Evolutionary conservation across 2,797 vertebrate species (phyloP), one percentile per base, ranked within the genome.

Genomic region (Salmo trutta): DNA sequence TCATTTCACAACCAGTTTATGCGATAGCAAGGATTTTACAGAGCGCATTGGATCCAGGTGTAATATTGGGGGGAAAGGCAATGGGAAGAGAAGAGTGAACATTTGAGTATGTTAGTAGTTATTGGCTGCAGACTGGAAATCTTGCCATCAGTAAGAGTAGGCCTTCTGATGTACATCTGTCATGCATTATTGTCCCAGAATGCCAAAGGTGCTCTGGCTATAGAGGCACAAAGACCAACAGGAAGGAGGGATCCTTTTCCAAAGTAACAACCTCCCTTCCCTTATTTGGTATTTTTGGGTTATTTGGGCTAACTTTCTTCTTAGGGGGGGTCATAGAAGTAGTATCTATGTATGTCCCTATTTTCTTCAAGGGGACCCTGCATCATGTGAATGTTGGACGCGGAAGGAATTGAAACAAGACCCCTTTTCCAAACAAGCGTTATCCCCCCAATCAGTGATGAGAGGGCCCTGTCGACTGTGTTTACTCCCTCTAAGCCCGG

Each of bases 1-100:
- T 75, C 51, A 74, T 76, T 86, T 87, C 83, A 79, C 81, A 80
- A 73, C 74, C 0, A n/a, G 51, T 73, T 82, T 90, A 83, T 87
- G 79, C 82, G 76, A 77, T 76, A 75, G 84, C 73, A 19, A 75
- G 75, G 86, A 85, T 88, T 68, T 85, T 80, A 89, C 77, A 75
- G 69, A 74, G 76, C 69, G 77, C 84, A 93, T 88, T 87, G 81
- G 87, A 92, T 90, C 88, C 92, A 94, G 91, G 91, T 91, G 91
- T 88, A 81, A 80, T 66, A 6, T 53, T 72, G 73, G 69, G 81
- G 71, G 77, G 78, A 75, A 78, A 79, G 84, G 76, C 82, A 81
- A 78, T 47, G 77, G 84, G 83, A 83, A 67, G 66, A 75, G 74
- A 83, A 67, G 66, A 75, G 74, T 24, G 84, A 59, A 85, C 84